Percentiles rank a stretch among this genome's conserved stretches.
Evolutionary conservation across 2,113 vertebrate species (phyloP).

Genomic region (Sclerurus mexicanus): DNA sequence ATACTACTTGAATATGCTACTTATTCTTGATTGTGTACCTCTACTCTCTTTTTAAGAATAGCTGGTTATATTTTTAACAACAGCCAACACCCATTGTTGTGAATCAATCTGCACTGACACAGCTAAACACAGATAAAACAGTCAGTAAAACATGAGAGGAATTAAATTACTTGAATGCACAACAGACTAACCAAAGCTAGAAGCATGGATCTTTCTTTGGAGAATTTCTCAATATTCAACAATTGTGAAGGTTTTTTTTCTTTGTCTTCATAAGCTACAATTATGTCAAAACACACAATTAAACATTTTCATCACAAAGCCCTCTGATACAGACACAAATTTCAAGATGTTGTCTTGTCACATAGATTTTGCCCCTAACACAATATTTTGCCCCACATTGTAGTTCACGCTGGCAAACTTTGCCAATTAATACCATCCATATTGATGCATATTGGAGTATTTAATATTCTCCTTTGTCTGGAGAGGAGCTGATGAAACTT

Average conservation of each 20-base stretch:
- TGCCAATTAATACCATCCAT: background rate
- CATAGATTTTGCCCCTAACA: background rate
- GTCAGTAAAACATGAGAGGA: background rate
- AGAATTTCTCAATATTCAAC: background rate
- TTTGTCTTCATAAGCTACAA: background rate
- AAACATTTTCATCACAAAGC: background rate
- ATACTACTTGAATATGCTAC: background rate
- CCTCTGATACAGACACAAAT: background rate
- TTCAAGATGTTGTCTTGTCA: background rate
- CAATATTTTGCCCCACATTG: background rate
- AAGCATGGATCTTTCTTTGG: background rate
- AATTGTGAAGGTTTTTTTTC: rapidly evolving
- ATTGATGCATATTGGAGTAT: background rate
- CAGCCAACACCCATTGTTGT: background rate
- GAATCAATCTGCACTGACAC: background rate
- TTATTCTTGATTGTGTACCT: background rate
- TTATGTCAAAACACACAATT: background rate
- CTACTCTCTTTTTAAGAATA: background rate
- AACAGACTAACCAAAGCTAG: background rate
- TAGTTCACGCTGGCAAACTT: background rate
- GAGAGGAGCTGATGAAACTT: background rate
- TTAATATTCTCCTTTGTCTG: background rate
- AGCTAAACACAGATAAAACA: background rate
- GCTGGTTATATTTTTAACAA: background rate
- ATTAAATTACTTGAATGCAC: background rate